Evolutionary conservation across 35 echinoderm and acorn worm species (phyloP).

Genomic region (Eucidaris tribuloides): DNA sequence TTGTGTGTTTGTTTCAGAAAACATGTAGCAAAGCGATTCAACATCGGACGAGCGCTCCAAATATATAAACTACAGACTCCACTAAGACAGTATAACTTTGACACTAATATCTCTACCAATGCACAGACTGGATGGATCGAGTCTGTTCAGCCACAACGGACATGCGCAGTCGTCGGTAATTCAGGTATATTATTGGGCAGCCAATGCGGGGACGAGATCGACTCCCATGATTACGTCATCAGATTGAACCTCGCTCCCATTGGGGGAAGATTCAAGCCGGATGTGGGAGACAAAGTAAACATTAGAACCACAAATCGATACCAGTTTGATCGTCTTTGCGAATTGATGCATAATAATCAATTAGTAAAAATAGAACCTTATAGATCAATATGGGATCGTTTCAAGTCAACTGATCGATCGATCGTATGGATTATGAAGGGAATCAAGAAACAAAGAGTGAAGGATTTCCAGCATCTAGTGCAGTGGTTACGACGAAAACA

Average conservation of each 20-base stretch:
- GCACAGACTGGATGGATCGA: not conserved
- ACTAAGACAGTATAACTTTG: not conserved
- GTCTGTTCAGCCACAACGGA: not conserved
- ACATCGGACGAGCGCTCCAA: not conserved
- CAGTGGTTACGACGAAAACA: not conserved
- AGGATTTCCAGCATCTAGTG: not conserved
- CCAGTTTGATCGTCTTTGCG: not conserved
- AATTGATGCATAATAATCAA: not conserved
- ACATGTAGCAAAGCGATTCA: not conserved
- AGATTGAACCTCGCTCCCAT: constrained; percentile 19
- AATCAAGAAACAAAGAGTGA: not conserved
- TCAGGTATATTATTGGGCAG: constrained; percentile 34
- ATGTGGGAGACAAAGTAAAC: constrained; percentile 12
- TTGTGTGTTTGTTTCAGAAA: too few species aligned
- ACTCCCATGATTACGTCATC: constrained; percentile 35
- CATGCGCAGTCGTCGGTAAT: constrained; percentile 49
- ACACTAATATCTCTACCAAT: not conserved
- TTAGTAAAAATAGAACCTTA: not conserved
- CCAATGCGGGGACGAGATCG: constrained; percentile 29
- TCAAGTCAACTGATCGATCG: not conserved
- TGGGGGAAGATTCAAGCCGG: not conserved
- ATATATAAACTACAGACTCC: not conserved
- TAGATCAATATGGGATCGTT: not conserved
- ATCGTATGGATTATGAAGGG: not conserved
- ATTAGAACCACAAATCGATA: constrained; percentile 13